Evolutionary conservation across 2,797 vertebrate genomes (phyloP).

Genomic region (Alectoris magna): DNA sequence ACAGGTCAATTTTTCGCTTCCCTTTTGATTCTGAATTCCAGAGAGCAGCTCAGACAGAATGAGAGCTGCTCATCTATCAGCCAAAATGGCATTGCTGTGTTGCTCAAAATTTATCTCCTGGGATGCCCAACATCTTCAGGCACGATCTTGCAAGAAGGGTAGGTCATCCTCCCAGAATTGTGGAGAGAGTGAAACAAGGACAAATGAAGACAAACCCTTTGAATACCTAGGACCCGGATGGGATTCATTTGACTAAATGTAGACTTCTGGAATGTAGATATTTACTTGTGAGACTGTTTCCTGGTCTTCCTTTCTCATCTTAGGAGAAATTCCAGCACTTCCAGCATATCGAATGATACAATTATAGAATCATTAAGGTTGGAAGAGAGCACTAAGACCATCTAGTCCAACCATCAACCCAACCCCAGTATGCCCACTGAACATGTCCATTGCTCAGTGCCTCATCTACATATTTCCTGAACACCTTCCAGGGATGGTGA

Average conservation of each 20-base stretch:
- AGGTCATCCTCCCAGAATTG: background rate
- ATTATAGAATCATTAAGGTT: too few relatives aligned
- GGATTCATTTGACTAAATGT: background rate
- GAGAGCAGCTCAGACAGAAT: background rate
- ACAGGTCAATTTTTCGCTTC: background rate
- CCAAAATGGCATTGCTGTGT: accelerated
- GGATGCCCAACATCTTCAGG: background rate
- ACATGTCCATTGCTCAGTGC: too few relatives aligned
- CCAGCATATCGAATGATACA: background rate
- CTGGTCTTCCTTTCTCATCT: background rate
- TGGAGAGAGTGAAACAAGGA: background rate
- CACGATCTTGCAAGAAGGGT: background rate
- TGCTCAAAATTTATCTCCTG: background rate
- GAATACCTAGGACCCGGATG: background rate
- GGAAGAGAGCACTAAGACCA: too few relatives aligned
- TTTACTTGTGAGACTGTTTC: accelerated
- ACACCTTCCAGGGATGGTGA: too few relatives aligned
- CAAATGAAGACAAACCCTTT: background rate
- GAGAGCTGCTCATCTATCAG: background rate
- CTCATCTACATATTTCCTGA: too few relatives aligned
- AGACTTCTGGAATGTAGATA: background rate
- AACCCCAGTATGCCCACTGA: too few relatives aligned
- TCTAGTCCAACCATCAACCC: too few relatives aligned
- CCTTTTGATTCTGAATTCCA: background rate
- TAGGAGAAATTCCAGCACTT: background rate